A percentile compares a stretch with the other conserved stretches of the same genome.
These are phyloP conservation scores for Ramphastos sulfuratus DNA, from an alignment of 2,113 vertebrate genomes.

Conservation along the genomic window DNA sequence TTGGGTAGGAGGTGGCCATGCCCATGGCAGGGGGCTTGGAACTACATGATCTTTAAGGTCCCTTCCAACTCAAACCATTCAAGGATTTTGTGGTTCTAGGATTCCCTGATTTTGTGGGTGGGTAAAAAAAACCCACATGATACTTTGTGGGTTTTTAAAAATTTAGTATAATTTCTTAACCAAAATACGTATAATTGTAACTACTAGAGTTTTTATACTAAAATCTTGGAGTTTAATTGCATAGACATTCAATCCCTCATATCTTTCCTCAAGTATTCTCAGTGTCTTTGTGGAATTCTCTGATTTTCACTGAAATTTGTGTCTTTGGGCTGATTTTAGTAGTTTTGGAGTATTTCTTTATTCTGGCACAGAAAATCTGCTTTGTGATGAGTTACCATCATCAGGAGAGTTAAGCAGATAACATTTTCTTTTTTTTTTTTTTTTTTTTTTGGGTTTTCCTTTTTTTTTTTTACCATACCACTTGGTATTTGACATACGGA, in stretches of 20 bases:
- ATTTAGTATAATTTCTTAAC: neutral
- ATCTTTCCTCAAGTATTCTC: neutral
- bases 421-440: neutral
- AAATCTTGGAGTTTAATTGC: neutral
- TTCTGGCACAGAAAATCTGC: neutral
- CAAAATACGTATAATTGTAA: neutral
- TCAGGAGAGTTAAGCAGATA: neutral
- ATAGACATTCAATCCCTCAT: neutral
- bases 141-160: too few species aligned
- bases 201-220: neutral
- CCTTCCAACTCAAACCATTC: too few species aligned
- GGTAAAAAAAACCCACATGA: too few species aligned
- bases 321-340: neutral
- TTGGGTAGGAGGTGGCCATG: too few species aligned
- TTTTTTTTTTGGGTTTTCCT: neutral
- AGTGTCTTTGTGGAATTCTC: neutral
- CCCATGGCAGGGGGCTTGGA: too few species aligned
- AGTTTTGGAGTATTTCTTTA: neutral
- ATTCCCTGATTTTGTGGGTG: too few species aligned
- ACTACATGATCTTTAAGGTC: too few species aligned
- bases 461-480: neutral
- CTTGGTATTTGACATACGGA: neutral
- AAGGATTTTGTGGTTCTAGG: too few species aligned
- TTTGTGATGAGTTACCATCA: neutral
- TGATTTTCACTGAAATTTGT: neutral